Percentiles rank a stretch among this genome's conserved stretches.
Evolutionary conservation across 1,140 invertebrate genomes (phyloP).

Genomic region (Stratiolaelaps scimitus): DNA sequence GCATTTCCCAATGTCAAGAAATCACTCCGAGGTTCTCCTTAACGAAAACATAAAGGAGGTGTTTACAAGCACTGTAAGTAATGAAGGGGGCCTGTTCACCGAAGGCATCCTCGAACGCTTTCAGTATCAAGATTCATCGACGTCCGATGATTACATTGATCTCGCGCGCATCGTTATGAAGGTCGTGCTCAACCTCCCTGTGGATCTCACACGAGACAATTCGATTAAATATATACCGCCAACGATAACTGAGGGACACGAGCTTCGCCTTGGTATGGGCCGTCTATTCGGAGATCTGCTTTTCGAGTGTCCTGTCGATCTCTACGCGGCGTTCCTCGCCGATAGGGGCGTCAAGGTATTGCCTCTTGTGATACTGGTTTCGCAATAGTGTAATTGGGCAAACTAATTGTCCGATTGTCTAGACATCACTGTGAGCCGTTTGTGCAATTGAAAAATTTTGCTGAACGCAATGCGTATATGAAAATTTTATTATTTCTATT

Average conservation of each 20-base stretch:
- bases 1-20: background rate
- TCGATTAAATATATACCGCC: background rate
- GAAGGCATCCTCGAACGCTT: constrained; percentile 8
- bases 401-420: no score
- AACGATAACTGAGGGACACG: background rate
- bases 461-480: no score
- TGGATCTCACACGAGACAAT: background rate
- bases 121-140: background rate
- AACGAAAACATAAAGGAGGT: constrained; percentile 19
- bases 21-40: background rate
- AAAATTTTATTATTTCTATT: no score
- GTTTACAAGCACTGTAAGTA: constrained; percentile 4
- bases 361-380: no score
- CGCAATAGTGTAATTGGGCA: no score
- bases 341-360: constrained; percentile 11
- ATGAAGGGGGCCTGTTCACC: constrained; percentile 16
- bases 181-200: constrained; percentile 12
- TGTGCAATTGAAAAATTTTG: no score
- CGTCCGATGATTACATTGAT: background rate
- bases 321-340: constrained; percentile 20
- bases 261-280: background rate
- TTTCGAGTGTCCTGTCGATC: constrained; percentile 16
- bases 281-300: constrained; percentile 1
- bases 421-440: no score
- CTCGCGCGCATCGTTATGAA: background rate